phyloP scores from a whole-genome alignment of 2,797 vertebrate genomes.

The Sylvilagus floridanus region DNA sequence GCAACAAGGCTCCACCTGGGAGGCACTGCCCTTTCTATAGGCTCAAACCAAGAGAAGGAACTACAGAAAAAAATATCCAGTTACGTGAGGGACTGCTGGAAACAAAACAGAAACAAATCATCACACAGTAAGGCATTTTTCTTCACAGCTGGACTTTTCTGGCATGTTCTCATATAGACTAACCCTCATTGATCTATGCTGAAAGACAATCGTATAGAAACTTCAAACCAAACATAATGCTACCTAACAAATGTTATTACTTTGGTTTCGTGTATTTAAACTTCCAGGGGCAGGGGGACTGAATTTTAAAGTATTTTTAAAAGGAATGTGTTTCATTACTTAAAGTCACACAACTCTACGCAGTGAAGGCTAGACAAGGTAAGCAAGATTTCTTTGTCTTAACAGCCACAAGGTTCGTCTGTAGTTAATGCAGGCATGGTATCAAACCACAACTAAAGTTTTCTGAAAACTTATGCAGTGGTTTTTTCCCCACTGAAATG shows the following conservation, averaged over 20 bases:
- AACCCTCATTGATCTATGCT: neutral
- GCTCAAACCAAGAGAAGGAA: neutral
- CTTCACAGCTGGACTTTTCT: neutral
- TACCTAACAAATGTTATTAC: neutral
- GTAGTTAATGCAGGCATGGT: neutral
- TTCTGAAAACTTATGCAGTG: neutral
- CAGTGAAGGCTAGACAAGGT: neutral
- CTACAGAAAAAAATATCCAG: neutral
- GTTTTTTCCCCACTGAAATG: constrained; percentile 23
- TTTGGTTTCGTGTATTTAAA: neutral
- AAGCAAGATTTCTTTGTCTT: neutral
- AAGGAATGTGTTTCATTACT: constrained; percentile 25
- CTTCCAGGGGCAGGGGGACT: neutral
- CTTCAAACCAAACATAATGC: neutral
- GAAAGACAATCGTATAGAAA: neutral
- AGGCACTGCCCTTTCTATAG: neutral
- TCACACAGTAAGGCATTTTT: neutral
- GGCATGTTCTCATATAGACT: neutral
- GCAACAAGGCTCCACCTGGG: neutral
- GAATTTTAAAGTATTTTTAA: neutral
- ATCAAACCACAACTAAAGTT: neutral
- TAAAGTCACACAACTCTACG: constrained; percentile 5
- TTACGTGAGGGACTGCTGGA: neutral
- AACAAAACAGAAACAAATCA: neutral
- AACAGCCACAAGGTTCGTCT: neutral